Conservation (phyloP, 2,113 vertebrate species). For the Brachionichthys hirsutus region DNA sequence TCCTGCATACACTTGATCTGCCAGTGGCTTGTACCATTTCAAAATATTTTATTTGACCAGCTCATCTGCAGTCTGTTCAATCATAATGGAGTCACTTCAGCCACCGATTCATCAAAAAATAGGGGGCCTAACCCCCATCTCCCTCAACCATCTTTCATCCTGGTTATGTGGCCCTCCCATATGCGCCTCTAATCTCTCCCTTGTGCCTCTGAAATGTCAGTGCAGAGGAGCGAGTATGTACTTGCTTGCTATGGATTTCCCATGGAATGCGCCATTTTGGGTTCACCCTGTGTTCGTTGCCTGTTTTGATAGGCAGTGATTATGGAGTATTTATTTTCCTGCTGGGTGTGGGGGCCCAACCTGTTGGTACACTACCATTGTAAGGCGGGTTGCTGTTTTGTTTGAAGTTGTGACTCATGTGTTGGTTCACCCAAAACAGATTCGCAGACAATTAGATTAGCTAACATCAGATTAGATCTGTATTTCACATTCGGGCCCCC, state of each 20-base stretch:
- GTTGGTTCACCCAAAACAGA: constrained; percentile 16
- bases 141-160: constrained; percentile 66
- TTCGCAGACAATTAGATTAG: constrained; percentile 42
- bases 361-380: constrained; percentile 75
- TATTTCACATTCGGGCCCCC: constrained; percentile 29
- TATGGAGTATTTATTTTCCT: constrained; percentile 78
- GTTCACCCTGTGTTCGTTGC: constrained; percentile 64
- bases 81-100: constrained; percentile 46
- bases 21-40: constrained; percentile 6
- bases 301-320: constrained; percentile 79
- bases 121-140: constrained; percentile 69
- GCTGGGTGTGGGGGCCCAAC: constrained; percentile 79
- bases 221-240: constrained; percentile 70
- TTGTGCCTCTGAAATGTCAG: constrained; percentile 73
- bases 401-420: constrained; percentile 49
- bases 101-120: constrained; percentile 62
- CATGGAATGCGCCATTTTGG: constrained; percentile 77
- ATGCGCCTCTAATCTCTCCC: constrained; percentile 70
- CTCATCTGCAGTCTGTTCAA: constrained; percentile 35
- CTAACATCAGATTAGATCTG: constrained; percentile 44
- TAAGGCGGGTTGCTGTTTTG: constrained; percentile 37
- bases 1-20: constrained; percentile 1
- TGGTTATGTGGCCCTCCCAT: constrained; percentile 65
- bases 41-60: constrained; percentile 19
- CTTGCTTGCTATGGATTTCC: constrained; percentile 80